Evolutionary conservation across 2,797 vertebrate species (phyloP).

Genomic region (Cygnus olor): DNA sequence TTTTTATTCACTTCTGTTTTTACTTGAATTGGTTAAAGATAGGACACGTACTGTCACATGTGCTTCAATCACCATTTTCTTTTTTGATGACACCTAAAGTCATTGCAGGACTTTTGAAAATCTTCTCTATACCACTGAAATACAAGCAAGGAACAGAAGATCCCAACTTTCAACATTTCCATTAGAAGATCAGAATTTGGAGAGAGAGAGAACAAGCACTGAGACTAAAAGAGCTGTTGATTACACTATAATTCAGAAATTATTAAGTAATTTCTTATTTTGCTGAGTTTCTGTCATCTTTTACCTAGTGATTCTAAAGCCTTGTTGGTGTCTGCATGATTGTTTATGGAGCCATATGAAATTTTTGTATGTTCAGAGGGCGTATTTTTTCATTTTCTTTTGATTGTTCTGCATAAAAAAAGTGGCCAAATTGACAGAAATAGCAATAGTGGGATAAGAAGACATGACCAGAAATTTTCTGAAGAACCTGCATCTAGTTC

Average conservation of each 20-base stretch:
- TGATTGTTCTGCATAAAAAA: neutral
- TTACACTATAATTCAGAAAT: neutral
- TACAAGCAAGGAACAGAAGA: neutral
- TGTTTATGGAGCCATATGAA: neutral
- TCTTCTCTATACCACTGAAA: neutral
- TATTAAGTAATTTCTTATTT: neutral
- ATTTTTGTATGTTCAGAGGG: neutral
- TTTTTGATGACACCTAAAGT: neutral
- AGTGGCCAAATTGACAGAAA: neutral
- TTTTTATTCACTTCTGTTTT: neutral
- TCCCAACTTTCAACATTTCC: fast-evolving
- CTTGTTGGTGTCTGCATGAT: neutral
- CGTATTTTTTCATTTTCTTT: neutral
- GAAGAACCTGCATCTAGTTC: neutral
- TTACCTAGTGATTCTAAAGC: neutral
- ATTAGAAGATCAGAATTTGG: neutral
- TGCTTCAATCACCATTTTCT: neutral
- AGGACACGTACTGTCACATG: fast-evolving
- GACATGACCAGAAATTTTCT: neutral
- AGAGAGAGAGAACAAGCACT: neutral
- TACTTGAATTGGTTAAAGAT: neutral
- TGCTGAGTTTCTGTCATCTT: neutral
- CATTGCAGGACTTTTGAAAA: neutral
- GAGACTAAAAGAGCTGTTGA: neutral
- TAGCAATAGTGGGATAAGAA: neutral